phyloP scores from a whole-genome alignment of 2,888 invertebrate genomes.

The Ormyrus thymus region DNA sequence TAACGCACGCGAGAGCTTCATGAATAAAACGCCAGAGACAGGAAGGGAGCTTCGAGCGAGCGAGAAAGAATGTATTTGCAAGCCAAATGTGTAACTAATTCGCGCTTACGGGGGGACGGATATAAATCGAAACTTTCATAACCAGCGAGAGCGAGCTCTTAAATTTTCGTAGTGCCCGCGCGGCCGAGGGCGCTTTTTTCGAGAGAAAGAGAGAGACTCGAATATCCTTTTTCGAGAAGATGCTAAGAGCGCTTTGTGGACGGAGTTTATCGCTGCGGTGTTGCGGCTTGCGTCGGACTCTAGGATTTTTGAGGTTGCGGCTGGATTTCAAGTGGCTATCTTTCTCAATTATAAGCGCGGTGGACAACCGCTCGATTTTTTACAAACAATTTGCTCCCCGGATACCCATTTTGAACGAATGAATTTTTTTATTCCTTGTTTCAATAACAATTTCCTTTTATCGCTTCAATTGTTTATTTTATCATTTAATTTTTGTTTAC shows the following conservation, averaged over 20 bases:
- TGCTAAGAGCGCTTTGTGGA: no score
- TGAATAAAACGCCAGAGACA: constrained; percentile 31
- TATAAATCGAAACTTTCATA: background rate
- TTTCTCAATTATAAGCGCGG: no score
- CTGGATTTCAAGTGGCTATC: no score
- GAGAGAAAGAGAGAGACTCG: constrained; percentile 18
- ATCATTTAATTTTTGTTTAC: no score
- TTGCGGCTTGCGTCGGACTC: background rate
- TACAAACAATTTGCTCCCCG: no score
- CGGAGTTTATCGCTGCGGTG: background rate
- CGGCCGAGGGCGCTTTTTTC: constrained; percentile 49
- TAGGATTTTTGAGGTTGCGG: no score
- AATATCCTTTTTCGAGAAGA: constrained; percentile 4
- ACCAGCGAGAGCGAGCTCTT: constrained; percentile 58
- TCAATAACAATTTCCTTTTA: no score
- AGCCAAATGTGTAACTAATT: constrained; percentile 46
- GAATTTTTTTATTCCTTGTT: no score
- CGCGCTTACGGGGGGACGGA: constrained; percentile 18
- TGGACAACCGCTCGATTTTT: no score
- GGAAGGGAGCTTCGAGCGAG: background rate
- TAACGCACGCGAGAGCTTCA: constrained; percentile 5
- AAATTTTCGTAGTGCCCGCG: constrained; percentile 69
- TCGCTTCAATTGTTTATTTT: no score
- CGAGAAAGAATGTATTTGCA: constrained; percentile 23
- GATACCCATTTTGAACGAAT: no score